phyloP scores from a whole-genome alignment of 2,113 vertebrate species.

The Capra hircus region DNA sequence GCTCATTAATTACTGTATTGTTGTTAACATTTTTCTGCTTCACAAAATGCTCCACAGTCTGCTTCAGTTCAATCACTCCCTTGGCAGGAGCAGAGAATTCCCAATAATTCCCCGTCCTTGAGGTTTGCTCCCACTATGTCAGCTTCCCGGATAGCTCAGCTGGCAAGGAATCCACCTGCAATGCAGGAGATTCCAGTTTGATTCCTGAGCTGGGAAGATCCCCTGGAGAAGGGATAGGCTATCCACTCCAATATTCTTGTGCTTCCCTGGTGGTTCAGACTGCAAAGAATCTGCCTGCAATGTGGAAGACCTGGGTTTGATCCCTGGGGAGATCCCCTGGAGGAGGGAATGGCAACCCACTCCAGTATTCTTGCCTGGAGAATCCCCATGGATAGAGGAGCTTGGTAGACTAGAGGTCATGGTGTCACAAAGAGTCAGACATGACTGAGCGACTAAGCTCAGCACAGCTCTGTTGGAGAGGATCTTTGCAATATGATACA shows the following conservation, averaged over 20 bases:
- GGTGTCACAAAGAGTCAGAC: background rate
- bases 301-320: background rate
- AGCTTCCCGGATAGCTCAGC: accelerated
- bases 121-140: background rate
- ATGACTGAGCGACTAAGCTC: background rate
- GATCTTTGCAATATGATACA: background rate
- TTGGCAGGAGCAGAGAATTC: background rate
- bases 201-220: background rate
- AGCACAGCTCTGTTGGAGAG: background rate
- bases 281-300: background rate
- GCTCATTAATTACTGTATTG: background rate
- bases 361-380: background rate
- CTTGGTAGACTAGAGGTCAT: background rate
- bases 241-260: background rate
- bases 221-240: background rate
- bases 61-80: background rate
- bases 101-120: background rate
- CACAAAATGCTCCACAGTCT: background rate
- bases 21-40: background rate
- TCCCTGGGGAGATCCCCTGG: background rate
- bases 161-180: background rate
- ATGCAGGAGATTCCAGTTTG: background rate
- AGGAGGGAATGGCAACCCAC: background rate
- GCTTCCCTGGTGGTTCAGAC: background rate
- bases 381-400: background rate